Evolutionary conservation across 2,797 vertebrate species (phyloP).

Genomic region (Ispidina lecontei): DNA sequence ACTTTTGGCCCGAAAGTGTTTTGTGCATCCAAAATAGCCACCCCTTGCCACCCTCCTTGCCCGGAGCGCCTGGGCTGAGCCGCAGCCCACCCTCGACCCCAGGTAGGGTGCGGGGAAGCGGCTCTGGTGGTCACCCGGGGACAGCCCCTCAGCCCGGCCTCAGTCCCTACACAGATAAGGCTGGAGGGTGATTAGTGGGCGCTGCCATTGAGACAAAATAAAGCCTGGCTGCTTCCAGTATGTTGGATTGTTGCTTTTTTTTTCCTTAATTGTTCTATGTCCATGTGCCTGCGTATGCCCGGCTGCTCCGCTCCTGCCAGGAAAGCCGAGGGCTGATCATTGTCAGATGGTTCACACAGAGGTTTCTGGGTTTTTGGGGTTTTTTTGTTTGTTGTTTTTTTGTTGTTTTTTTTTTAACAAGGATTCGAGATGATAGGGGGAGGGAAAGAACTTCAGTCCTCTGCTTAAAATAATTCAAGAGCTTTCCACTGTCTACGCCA

Average conservation of each 20-base stretch:
- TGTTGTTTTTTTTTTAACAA: conserved; percentile 42
- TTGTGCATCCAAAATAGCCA: not conserved
- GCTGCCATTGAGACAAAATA: not conserved
- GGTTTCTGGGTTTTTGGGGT: not conserved
- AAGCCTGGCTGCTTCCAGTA: not conserved
- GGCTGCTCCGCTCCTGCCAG: not conserved
- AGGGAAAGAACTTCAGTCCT: conserved; percentile 19
- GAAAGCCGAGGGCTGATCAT: conserved; percentile 42
- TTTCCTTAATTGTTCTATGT: conserved; percentile 44
- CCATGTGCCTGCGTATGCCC: not conserved
- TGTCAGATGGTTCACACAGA: conserved; percentile 63
- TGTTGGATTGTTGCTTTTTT: not conserved
- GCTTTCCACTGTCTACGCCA: conserved; percentile 6
- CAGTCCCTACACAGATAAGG: not conserved
- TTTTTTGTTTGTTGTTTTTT: too few species aligned
- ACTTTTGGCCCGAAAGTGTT: not conserved
- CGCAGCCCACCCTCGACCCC: accelerated
- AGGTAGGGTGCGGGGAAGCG: not conserved
- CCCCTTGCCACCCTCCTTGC: not conserved
- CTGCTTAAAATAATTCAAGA: conserved; percentile 59
- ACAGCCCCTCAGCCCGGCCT: not conserved
- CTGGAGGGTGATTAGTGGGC: not conserved
- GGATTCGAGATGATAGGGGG: conserved; percentile 20
- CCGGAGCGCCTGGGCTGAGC: not conserved
- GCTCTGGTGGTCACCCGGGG: not conserved